A percentile compares a stretch with the other conserved stretches of the same genome.
These are phyloP conservation scores for Dryas iulia DNA, from an alignment of 1,140 invertebrate species.

Conservation along the genomic window DNA sequence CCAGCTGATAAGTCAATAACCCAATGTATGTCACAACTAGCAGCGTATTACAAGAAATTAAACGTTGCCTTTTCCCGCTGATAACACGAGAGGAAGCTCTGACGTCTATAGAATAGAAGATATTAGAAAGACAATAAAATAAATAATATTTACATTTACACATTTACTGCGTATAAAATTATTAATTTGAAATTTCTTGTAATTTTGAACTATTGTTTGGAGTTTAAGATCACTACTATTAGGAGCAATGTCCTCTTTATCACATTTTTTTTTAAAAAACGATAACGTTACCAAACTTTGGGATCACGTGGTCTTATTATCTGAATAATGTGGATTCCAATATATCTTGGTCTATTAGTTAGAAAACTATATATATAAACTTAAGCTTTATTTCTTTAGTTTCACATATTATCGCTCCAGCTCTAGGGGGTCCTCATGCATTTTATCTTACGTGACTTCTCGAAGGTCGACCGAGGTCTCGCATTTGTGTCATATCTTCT, in stretches of 20 bases:
- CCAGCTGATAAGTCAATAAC: slow-evolving; percentile 9
- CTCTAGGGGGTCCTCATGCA: too few species aligned
- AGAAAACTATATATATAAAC: too few species aligned
- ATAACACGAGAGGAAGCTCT: not conserved
- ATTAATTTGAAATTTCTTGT: not conserved
- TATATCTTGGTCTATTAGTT: too few species aligned
- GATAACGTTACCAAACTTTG: not conserved
- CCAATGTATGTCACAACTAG: not conserved
- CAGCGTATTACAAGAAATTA: not conserved
- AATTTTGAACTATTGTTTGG: not conserved
- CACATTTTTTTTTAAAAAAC: not conserved
- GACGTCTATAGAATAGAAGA: not conserved
- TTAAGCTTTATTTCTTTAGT: too few species aligned
- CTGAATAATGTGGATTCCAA: not conserved
- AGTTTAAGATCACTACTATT: not conserved
- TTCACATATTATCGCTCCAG: too few species aligned
- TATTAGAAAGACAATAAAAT: not conserved
- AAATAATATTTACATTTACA: not conserved
- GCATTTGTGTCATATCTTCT: too few species aligned
- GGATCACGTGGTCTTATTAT: not conserved
- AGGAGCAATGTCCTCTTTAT: not conserved
- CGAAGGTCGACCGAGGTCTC: too few species aligned
- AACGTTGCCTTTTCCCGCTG: not conserved
- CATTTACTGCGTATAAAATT: not conserved
- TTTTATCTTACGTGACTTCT: too few species aligned